Evolutionary conservation across 2,113 vertebrate species (phyloP).

Genomic region (Toxostoma redivivum): DNA sequence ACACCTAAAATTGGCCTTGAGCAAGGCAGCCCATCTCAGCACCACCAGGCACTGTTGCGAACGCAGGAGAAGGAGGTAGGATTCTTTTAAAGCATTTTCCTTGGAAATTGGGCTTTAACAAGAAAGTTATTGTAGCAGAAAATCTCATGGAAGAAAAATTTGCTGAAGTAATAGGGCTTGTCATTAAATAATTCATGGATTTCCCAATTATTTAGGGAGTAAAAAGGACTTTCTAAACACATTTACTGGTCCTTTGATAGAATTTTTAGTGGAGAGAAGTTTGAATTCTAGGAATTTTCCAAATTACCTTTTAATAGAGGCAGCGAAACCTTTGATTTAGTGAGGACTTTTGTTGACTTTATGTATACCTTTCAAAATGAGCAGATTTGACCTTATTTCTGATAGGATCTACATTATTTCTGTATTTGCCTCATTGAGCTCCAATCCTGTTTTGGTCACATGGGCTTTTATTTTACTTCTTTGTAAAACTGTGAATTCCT

Average conservation of each 20-base stretch:
- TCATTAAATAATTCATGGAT: background rate
- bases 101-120: background rate
- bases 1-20: conserved; percentile 70
- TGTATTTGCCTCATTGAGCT: background rate
- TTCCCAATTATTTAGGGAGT: background rate
- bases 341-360: background rate
- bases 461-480: background rate
- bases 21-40: conserved; percentile 62
- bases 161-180: background rate
- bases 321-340: background rate
- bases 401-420: background rate
- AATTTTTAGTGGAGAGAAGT: background rate
- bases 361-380: background rate
- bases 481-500: background rate
- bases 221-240: background rate
- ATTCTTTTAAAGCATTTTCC: background rate
- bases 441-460: background rate
- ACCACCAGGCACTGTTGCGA: conserved; percentile 56
- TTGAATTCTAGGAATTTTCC: background rate
- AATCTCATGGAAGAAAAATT: background rate
- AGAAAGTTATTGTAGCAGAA: background rate
- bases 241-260: background rate
- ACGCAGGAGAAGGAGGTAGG: conserved; percentile 78
- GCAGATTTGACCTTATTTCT: background rate
- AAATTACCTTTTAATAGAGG: background rate